phyloP scores from a whole-genome alignment of 2,888 invertebrate genomes.

The Linnaemya vulpina region DNA sequence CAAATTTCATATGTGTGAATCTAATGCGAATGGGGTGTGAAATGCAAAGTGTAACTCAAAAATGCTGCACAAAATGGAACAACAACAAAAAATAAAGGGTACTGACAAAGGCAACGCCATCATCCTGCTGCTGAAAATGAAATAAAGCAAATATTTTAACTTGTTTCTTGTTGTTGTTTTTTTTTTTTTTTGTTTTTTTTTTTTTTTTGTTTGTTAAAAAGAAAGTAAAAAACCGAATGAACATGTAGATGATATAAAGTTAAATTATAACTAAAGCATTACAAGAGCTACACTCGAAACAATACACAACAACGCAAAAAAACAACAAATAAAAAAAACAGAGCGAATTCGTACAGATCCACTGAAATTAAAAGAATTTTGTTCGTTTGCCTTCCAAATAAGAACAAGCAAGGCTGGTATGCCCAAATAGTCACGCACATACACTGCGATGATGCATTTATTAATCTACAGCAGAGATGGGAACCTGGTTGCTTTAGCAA shows the following conservation, averaged over 20 bases:
- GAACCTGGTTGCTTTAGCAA: not conserved
- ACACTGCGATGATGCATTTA: not conserved
- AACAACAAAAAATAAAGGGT: slow-evolving; percentile 34
- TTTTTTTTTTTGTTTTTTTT: not conserved
- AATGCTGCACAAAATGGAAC: slow-evolving; percentile 51
- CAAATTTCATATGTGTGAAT: not conserved
- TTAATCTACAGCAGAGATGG: not conserved
- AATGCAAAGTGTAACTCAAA: slow-evolving; percentile 53
- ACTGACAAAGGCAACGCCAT: slow-evolving; percentile 40
- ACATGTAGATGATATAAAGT: slow-evolving; percentile 49
- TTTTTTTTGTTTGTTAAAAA: not conserved
- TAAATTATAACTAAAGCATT: slow-evolving; percentile 65
- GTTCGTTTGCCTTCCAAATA: not conserved
- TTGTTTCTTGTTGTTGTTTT: not conserved
- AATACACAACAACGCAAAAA: not conserved
- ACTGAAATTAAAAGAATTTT: slow-evolving; percentile 15
- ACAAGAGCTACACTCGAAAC: slow-evolving; percentile 62
- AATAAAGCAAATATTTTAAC: slow-evolving; percentile 30
- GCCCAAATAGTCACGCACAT: not conserved
- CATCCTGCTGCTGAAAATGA: slow-evolving; percentile 24
- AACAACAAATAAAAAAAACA: slow-evolving; percentile 6
- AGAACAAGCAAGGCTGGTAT: slow-evolving; percentile 2
- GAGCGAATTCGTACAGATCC: slow-evolving; percentile 28
- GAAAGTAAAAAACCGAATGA: slow-evolving; percentile 45
- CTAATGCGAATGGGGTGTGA: slow-evolving; percentile 41